Evolutionary conservation across 2,113 vertebrate species (phyloP).

Genomic region (Sterrhoptilus dennistouni): DNA sequence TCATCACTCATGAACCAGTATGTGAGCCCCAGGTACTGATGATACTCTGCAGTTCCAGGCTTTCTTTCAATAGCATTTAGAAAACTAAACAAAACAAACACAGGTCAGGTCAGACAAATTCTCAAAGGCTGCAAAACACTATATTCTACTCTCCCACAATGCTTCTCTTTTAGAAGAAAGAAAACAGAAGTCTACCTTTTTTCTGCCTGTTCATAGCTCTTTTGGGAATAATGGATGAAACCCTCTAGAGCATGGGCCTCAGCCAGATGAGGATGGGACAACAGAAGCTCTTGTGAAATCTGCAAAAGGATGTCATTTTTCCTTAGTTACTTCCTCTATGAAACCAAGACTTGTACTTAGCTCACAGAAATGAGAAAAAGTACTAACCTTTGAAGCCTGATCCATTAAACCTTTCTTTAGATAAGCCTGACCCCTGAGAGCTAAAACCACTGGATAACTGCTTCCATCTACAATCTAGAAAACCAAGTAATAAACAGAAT

Average conservation of each 20-base stretch:
- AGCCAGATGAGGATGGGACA: slow-evolving; percentile 77
- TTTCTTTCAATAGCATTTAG: slow-evolving; percentile 80
- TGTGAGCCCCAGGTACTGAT: slow-evolving; percentile 84
- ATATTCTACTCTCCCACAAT: background rate
- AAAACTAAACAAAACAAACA: slow-evolving; percentile 77
- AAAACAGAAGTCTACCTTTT: slow-evolving; percentile 75
- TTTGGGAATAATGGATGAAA: slow-evolving; percentile 74
- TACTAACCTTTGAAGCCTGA: slow-evolving; percentile 83
- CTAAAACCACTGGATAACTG: slow-evolving; percentile 77
- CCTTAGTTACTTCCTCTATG: background rate
- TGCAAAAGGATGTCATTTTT: slow-evolving; percentile 47
- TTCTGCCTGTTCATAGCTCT: slow-evolving; percentile 83
- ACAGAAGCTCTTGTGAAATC: slow-evolving; percentile 83
- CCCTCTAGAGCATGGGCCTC: slow-evolving; percentile 81
- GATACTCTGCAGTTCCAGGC: slow-evolving; percentile 81
- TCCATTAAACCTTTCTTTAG: slow-evolving; percentile 82
- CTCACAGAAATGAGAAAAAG: background rate
- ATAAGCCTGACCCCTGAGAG: slow-evolving; percentile 81
- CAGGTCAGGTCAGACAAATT: background rate
- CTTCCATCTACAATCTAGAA: slow-evolving; percentile 81
- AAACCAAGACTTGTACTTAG: background rate
- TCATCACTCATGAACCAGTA: slow-evolving; percentile 94
- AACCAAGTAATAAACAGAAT: background rate
- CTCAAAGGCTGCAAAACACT: background rate
- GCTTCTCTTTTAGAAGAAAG: background rate